Base-by-base conservation (phyloP, 2,113 vertebrate species). In the Dipodomys stephensi region DNA sequence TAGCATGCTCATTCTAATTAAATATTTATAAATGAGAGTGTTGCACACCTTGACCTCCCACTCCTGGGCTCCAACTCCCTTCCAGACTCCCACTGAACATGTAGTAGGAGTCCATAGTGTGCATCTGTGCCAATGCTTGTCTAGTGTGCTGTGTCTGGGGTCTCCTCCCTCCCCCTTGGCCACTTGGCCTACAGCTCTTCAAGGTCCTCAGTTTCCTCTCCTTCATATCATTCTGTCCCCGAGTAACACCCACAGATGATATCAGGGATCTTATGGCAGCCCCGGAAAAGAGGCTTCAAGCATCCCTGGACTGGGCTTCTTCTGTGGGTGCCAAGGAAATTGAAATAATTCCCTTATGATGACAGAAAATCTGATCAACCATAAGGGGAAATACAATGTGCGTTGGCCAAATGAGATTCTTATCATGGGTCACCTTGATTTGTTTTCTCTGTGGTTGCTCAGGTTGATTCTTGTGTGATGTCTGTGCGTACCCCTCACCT, bases 101-200 rank as follows among this genome's bases (percentile, higher is more conserved):
- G 30, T 39, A 39, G 39, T 39, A 39, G 39, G 4, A 39, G 39
- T 39, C 39, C 39, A 39, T 39, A 39, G 39, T 39, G 39, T 39
- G 39, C 39, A 53, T 13, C 49, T 53, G 12, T 53, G 49, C 49
- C 49, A 53, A 53, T 9, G 49, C 9, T 13, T 53, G 49, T 13
- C 12, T 13, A 53, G 8, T 12, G 8, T 53, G 1, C 23, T 35
- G 16, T 16, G 13, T 32, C 20, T 19, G 60, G 35, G 60, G 23
- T 23, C 18, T 46, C 25, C 23, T 27, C 9, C 23, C 65, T 23
- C 7, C 23, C 5, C 53, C 62, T 46, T 16, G 30, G 27, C 11
- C 8, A 5, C 16, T 0, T 12, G 28, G 7, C 53, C 1, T 22
- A 65, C 20, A 0, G 13, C 18, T 30, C 7, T 3, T 0, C 0